Conservation (phyloP, 2,888 invertebrate species). For the Carcina quercana region DNA sequence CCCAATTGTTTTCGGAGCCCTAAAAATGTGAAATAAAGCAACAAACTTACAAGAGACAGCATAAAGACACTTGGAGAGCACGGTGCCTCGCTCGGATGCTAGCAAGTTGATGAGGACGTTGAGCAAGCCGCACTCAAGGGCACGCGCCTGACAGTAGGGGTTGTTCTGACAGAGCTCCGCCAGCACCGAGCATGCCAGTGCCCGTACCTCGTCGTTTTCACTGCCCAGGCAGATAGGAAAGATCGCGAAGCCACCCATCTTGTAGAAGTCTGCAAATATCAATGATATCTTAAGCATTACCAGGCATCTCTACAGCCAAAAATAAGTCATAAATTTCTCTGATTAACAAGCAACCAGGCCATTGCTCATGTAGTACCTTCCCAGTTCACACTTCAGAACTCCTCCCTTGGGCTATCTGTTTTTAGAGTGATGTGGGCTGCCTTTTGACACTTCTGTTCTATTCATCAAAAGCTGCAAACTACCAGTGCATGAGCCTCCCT, state of each 20-base stretch:
- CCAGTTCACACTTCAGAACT: too few species aligned
- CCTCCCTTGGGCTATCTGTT: too few species aligned
- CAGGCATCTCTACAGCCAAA: too few species aligned
- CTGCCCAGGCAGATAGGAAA: slow-evolving; percentile 80
- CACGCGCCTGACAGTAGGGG: slow-evolving; percentile 83
- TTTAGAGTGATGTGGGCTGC: too few species aligned
- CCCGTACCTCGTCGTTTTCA: slow-evolving; percentile 75
- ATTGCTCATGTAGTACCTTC: too few species aligned
- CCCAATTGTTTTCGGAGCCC: too few species aligned
- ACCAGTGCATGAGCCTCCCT: too few species aligned
- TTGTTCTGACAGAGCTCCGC: slow-evolving; percentile 92
- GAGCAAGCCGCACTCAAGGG: slow-evolving; percentile 79
- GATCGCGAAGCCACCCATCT: slow-evolving; percentile 87
- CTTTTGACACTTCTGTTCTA: too few species aligned
- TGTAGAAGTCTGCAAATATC: slow-evolving; percentile 80
- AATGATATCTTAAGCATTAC: slow-evolving; percentile 1
- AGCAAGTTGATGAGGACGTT: slow-evolving; percentile 76
- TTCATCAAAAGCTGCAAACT: too few species aligned
- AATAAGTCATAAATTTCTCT: too few species aligned
- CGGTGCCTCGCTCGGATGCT: slow-evolving; percentile 70
- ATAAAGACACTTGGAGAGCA: slow-evolving; percentile 81
- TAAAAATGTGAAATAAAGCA: too few species aligned
- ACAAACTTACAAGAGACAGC: slow-evolving; percentile 88
- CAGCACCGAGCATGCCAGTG: slow-evolving; percentile 79
- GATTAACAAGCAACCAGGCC: too few species aligned